Evolutionary conservation across 2,797 vertebrate species (phyloP), one percentile per base, ranked within the genome.

Genomic region (Parauchenoglanis punctatus): DNA sequence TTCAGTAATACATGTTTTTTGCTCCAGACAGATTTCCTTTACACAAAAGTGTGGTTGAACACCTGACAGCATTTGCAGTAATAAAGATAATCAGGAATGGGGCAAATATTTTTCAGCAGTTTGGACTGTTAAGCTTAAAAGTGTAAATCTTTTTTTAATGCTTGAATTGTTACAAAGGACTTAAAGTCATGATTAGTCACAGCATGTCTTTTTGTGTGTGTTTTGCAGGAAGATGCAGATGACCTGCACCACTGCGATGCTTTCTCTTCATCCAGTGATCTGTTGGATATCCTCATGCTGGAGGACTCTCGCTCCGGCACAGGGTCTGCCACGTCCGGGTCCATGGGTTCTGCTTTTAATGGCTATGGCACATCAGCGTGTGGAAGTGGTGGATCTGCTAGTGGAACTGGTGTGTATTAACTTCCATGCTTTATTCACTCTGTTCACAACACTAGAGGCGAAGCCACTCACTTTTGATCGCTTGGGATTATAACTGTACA

Each of bases 201-300:
- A 13, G n/a, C 1, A n/a, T 65, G 40, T 54, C 0, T 11, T 35
- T 6, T 17, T 82, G 4, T 81, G 40, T 40, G 40, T 46, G 46
- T 82, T 81, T 81, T 87, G 7, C 81, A 91, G 91, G 91, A 96
- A 94, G 91, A 83, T 18, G 93, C 93, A 0, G 93, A 93, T 0
- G 96, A 97, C 0, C 90, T 93, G 31, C 97, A 96, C 76, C 96
- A 96, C 89, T 97, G 97, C 0, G 98, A 99, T 0, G 94, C 92
- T 0, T 95, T 97, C 85, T 98, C 97, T 54, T 95, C 94, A 0
- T 97, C 97, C 77, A 98, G 97, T 17, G 97, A 96, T 90, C 93
- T 99, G 86, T 94, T 99, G 86, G 96, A 97, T 91, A 96, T 98
- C 85, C 93, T 99, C 17, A 96, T 99, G 76, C 96, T 96, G 0